phyloP scores from a whole-genome alignment of 2,797 vertebrate species.

The Siniperca scherzeri region DNA sequence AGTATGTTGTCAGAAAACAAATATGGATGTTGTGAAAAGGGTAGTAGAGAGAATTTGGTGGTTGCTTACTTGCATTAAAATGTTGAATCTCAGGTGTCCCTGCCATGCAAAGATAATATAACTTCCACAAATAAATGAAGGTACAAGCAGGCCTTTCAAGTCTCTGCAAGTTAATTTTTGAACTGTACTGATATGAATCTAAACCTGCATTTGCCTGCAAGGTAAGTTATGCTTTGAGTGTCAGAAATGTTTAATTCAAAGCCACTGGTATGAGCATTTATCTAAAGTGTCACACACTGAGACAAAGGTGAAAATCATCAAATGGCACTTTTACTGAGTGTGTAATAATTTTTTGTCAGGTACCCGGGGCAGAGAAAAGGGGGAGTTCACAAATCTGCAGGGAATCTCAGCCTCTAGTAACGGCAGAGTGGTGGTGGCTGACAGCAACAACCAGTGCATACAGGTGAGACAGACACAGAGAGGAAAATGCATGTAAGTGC shows the following conservation, averaged over 20 bases:
- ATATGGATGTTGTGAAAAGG: background rate
- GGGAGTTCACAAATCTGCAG: conserved; percentile 97
- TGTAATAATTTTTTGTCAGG: conserved; percentile 79
- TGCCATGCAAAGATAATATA: background rate
- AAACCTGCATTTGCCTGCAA: background rate
- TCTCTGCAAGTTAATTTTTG: conserved; percentile 1
- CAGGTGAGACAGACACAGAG: conserved; percentile 85
- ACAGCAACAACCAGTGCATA: conserved; percentile 99
- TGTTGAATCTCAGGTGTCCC: background rate
- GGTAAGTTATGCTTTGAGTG: background rate
- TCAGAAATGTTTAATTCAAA: background rate
- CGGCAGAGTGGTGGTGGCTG: conserved; percentile 94
- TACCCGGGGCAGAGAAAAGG: conserved; percentile 94
- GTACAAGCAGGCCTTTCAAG: conserved; percentile 1
- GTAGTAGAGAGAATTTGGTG: background rate
- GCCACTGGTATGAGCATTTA: background rate
- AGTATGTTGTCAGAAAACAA: background rate
- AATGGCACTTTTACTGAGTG: conserved; percentile 14
- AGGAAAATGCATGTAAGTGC: background rate
- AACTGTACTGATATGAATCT: background rate
- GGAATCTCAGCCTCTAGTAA: conserved; percentile 93
- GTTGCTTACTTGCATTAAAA: background rate
- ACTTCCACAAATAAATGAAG: background rate
- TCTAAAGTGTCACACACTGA: background rate
- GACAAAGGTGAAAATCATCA: background rate